Conservation (phyloP, 2,888 invertebrate genomes). For the Agrotis ipsilon region DNA sequence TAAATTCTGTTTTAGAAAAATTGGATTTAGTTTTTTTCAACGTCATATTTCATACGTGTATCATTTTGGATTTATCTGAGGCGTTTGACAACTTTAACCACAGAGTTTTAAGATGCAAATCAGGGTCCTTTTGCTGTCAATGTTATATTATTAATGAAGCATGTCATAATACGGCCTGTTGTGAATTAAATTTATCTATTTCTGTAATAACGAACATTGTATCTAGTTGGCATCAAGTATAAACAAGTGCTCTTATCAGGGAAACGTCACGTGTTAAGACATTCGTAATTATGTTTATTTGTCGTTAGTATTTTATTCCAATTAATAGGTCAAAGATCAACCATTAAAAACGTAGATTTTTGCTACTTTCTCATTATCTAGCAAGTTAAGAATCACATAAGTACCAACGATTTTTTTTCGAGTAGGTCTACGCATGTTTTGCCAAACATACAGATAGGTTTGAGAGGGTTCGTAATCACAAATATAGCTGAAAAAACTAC, state of each 20-base stretch:
- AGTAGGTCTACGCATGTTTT: not conserved
- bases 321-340: conserved; percentile 48
- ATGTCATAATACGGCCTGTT: not conserved
- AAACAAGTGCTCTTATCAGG: conserved; percentile 54
- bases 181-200: conserved; percentile 28
- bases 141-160: not conserved
- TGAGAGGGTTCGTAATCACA: not conserved
- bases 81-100: conserved; percentile 9
- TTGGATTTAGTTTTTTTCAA: not conserved
- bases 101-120: not conserved
- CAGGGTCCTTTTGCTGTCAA: not conserved
- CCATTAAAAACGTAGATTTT: conserved; percentile 20
- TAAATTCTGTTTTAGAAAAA: not conserved
- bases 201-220: conserved; percentile 35
- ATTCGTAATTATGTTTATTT: conserved; percentile 35
- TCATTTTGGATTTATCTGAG: conserved; percentile 10
- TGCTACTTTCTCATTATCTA: conserved; percentile 20
- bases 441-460: not conserved
- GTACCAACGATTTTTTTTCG: not conserved
- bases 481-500: not conserved
- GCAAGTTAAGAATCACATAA: not conserved
- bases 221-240: conserved; percentile 39
- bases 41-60: not conserved
- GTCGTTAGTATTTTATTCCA: conserved; percentile 35
- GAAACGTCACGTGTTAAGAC: conserved; percentile 53